phyloP scores from a whole-genome alignment of 1,140 invertebrate species.

The Formica exsecta region DNA sequence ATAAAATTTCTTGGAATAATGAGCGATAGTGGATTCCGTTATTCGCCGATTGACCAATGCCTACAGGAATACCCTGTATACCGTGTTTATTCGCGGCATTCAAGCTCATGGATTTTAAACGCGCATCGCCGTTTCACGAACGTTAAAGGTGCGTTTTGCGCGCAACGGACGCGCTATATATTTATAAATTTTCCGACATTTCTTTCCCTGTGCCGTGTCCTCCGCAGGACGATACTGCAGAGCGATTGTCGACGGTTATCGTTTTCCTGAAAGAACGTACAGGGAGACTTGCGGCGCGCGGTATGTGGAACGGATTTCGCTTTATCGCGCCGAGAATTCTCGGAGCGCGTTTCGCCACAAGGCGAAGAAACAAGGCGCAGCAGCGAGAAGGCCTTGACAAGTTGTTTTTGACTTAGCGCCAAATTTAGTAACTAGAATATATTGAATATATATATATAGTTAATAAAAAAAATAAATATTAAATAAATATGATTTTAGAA shows the following conservation, averaged over 20 bases:
- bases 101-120: background rate
- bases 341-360: background rate
- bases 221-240: conserved; percentile 33
- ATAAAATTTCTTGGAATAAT: background rate
- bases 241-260: conserved; percentile 15
- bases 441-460: background rate
- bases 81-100: background rate
- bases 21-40: background rate
- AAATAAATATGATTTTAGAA: background rate
- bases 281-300: conserved; percentile 6
- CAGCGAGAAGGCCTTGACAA: background rate
- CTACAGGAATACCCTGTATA: background rate
- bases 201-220: background rate
- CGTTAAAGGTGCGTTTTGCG: background rate
- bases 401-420: background rate
- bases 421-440: background rate
- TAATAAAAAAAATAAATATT: background rate
- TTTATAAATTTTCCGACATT: conserved; percentile 65
- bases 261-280: conserved; percentile 28
- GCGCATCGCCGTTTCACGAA: background rate
- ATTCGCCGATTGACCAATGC: background rate
- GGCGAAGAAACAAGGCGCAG: background rate
- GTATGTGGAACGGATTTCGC: conserved; percentile 51
- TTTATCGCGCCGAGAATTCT: conserved; percentile 47
- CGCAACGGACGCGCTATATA: conserved; percentile 43